These are phyloP conservation scores for Augochlorella aurata DNA, from an alignment of 2,888 invertebrate genomes.

Conservation along the genomic window DNA sequence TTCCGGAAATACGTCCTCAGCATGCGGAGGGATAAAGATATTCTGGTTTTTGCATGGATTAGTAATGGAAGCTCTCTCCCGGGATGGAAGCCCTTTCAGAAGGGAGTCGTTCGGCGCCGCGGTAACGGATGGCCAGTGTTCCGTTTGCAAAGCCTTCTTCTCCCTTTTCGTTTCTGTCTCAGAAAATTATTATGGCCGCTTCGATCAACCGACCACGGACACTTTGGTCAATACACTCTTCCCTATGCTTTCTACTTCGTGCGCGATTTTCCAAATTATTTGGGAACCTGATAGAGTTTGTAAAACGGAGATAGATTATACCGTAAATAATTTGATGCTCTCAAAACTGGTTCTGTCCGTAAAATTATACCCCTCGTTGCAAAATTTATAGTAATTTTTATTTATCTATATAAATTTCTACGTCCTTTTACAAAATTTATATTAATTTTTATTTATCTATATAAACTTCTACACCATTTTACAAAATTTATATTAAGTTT, in stretches of 20 bases:
- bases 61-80: slow-evolving; percentile 81
- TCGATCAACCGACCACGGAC: slow-evolving; percentile 43
- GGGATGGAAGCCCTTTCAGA: slow-evolving; percentile 80
- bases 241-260: not conserved
- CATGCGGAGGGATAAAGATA: slow-evolving; percentile 80
- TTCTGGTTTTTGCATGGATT: slow-evolving; percentile 82
- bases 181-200: slow-evolving; percentile 49
- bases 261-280: not conserved
- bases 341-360: not conserved
- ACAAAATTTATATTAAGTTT: too few relatives aligned
- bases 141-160: slow-evolving; percentile 66
- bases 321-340: not conserved
- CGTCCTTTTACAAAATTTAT: too few relatives aligned
- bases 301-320: not conserved
- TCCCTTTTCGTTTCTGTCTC: slow-evolving; percentile 53
- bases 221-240: not conserved
- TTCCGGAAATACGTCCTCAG: slow-evolving; percentile 81
- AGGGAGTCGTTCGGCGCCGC: slow-evolving; percentile 74
- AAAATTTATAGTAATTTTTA: too few relatives aligned
- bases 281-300: not conserved
- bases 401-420: too few relatives aligned
- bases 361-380: too few relatives aligned
- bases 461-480: too few relatives aligned
- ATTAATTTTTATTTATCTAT: too few relatives aligned
- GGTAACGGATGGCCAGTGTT: slow-evolving; percentile 72